These are phyloP conservation scores for Antheraea assamensis DNA, from an alignment of 2,888 invertebrate genomes.

Conservation along the genomic window DNA sequence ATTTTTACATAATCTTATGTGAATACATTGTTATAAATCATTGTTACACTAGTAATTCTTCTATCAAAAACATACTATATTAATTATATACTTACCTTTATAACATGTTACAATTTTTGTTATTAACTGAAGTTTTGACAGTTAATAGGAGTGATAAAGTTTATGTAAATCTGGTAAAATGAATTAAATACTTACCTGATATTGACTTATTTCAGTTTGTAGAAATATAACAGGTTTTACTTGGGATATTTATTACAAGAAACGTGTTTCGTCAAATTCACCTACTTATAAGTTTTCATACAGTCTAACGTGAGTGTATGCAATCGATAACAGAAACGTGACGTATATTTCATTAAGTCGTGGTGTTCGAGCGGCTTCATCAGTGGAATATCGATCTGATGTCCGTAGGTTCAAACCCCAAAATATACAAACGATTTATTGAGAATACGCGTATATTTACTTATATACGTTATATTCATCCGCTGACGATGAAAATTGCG, in stretches of 20 bases:
- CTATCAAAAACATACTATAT: not conserved
- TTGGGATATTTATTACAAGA: not conserved
- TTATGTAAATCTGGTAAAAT: slow-evolving; percentile 14
- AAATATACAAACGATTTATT: too few species aligned
- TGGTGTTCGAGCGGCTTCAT: too few species aligned
- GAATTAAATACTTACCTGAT: slow-evolving; percentile 10
- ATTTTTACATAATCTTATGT: too few species aligned
- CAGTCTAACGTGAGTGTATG: not conserved
- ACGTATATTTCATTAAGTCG: not conserved
- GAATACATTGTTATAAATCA: too few species aligned
- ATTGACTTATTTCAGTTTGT: not conserved
- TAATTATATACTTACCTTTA: not conserved
- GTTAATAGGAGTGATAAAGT: slow-evolving; percentile 11
- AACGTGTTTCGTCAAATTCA: not conserved
- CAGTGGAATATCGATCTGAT: too few species aligned
- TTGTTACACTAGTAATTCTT: not conserved
- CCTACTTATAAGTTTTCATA: not conserved
- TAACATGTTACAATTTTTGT: slow-evolving; percentile 23
- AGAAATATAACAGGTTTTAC: not conserved
- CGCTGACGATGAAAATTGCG: too few species aligned
- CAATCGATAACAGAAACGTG: not conserved
- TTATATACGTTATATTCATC: too few species aligned
- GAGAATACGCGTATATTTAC: too few species aligned
- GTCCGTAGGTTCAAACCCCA: too few species aligned
- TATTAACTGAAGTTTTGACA: slow-evolving; percentile 22